Base-by-base conservation (phyloP, 2,888 invertebrate genomes). In the Camptogramma bilineatum region DNA sequence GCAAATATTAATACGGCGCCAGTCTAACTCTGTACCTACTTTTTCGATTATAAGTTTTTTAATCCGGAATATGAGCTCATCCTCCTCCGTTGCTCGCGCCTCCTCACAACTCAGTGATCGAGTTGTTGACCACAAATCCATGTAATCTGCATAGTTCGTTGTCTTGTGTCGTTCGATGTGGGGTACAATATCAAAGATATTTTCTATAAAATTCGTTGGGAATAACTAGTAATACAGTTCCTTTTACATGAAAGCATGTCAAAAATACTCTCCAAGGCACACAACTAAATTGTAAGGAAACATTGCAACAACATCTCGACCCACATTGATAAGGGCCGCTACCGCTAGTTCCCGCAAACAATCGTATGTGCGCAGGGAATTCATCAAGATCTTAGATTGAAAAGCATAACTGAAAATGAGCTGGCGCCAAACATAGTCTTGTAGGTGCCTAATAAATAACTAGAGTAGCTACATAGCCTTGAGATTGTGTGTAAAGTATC, bases 271-370 rank as follows among this genome's bases (percentile, higher is more conserved):
- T 73, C 52, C 58, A 74, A 76, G 73, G 76, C 75, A 78, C 73
- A 77, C 73, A 67, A 18, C 67, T 52, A 79, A 69, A 53, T 9
- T 44, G 52, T 62, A 77, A 84, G 83, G 85, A 85, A 87, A 88
- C 79, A 86, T 87, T 87, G 88, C 87, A 79, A 77, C 85, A 85
- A 80, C 83, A 77, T 78, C 76, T 78, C 84, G 90, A 86, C 91
- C 91, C 72, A 90, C 78, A 79, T 91, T 86, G 91, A 91, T 91
- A 90, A 91, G 80, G 82, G 63, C 70, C 62, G 46, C 48, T 56
- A 77, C 70, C 75, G 75, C 78, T 76, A 73, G 77, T 76, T 81
- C 80, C 80, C 77, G 76, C 81, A 83, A 84, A 84, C 83, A 83
- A 75, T 69, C 72, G 70, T 59, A 68, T 65, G 73, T 74, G 77